Conservation (phyloP, 2,113 vertebrate species). For the Sturnira hondurensis region DNA sequence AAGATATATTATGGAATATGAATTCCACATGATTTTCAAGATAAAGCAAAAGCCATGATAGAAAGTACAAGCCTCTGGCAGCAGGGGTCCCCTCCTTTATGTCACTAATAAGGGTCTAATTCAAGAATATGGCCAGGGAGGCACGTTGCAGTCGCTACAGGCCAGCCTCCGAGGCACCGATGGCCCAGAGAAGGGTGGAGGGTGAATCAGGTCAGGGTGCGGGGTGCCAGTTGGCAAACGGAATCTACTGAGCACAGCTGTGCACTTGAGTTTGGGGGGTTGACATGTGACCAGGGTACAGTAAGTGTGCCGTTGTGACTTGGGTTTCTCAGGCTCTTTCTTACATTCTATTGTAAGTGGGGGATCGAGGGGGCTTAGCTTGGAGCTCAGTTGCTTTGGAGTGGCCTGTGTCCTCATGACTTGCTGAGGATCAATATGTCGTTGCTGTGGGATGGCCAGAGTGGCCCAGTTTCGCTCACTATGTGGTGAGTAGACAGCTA, state of each 20-base stretch:
- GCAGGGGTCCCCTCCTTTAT: background rate
- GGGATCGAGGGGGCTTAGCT: background rate
- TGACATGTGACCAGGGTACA: too few species aligned
- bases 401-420: background rate
- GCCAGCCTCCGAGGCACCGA: background rate
- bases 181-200: background rate
- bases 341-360: background rate
- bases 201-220: background rate
- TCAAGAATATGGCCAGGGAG: background rate
- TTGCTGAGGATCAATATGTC: background rate
- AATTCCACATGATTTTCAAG: background rate
- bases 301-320: background rate
- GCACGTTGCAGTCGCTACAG: background rate
- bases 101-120: background rate
- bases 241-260: background rate
- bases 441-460: background rate
- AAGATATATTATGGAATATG: background rate
- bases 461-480: background rate
- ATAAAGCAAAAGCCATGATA: background rate
- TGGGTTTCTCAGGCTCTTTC: background rate
- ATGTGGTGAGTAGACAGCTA: background rate
- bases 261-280: background rate
- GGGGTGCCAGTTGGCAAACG: rapidly evolving
- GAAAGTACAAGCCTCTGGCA: background rate
- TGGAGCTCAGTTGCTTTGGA: background rate